Conservation (phyloP, 1,140 invertebrate genomes). For the Pseudachorutes palmiensis region DNA sequence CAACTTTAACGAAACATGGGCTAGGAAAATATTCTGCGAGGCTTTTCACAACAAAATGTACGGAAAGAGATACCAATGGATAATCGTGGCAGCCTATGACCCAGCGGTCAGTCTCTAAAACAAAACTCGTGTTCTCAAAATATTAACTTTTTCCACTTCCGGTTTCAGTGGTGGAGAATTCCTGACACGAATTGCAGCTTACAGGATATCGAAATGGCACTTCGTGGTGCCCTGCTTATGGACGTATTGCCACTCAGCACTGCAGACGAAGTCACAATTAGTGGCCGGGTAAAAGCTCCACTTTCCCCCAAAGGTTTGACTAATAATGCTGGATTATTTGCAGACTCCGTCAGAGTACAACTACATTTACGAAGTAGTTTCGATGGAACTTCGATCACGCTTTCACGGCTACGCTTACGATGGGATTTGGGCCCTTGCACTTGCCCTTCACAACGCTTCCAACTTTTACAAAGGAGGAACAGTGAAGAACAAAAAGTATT, state of each 20-base stretch:
- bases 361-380: conserved; percentile 67
- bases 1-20: conserved; percentile 93
- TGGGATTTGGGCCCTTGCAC: conserved; percentile 89
- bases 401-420: conserved; percentile 97
- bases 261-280: conserved; percentile 69
- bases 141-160: conserved; percentile 39
- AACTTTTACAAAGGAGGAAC: conserved; percentile 47
- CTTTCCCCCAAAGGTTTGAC: neutral
- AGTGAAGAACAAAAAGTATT: conserved; percentile 56
- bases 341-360: conserved; percentile 84
- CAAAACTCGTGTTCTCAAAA: conserved; percentile 50
- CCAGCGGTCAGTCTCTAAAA: conserved; percentile 40
- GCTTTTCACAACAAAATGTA: conserved; percentile 59
- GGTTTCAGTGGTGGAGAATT: conserved; percentile 35
- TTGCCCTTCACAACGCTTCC: conserved; percentile 79
- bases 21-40: conserved; percentile 86
- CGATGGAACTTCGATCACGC: conserved; percentile 74
- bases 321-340: too few species aligned
- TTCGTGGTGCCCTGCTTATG: conserved; percentile 85
- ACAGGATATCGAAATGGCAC: conserved; percentile 64
- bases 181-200: conserved; percentile 55
- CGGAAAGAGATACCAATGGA: conserved; percentile 91
- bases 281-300: conserved; percentile 74
- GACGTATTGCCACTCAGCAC: conserved; percentile 68
- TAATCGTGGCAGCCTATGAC: conserved; percentile 83